These are phyloP conservation scores for Caenorhabditis virilis DNA, from an alignment of 2,888 invertebrate species.

Conservation along the genomic window DNA sequence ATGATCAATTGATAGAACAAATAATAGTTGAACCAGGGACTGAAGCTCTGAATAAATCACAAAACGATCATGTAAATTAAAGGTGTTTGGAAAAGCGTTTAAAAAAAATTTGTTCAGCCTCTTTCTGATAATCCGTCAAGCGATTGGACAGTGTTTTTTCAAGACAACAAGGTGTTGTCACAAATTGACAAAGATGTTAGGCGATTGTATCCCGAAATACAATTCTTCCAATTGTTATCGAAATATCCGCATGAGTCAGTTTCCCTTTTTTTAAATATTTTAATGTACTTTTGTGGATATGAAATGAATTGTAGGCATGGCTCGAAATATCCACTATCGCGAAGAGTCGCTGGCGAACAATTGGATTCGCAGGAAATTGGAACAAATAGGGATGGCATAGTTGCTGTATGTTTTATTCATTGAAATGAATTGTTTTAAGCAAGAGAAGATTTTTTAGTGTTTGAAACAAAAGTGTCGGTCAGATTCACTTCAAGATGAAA, in stretches of 20 bases:
- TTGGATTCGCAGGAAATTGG: constrained; percentile 34
- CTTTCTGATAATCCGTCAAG: constrained; percentile 92
- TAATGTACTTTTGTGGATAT: not conserved
- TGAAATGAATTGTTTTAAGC: too few species aligned
- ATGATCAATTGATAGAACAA: constrained; percentile 57
- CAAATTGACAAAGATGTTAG: constrained; percentile 85
- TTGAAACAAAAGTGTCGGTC: not conserved
- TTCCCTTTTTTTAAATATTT: too few species aligned
- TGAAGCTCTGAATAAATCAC: constrained; percentile 9
- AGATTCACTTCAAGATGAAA: not conserved
- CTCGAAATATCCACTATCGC: constrained; percentile 40
- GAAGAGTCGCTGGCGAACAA: constrained; percentile 38
- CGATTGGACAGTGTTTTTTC: constrained; percentile 90
- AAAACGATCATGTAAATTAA: constrained; percentile 56
- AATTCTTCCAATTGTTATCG: constrained; percentile 93
- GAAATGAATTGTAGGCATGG: constrained; percentile 35
- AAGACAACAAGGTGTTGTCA: constrained; percentile 90
- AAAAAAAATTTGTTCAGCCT: constrained; percentile 76
- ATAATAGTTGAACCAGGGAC: constrained; percentile 51
- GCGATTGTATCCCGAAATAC: constrained; percentile 89
- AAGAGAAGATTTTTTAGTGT: too few species aligned
- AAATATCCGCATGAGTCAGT: constrained; percentile 77
- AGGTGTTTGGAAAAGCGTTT: not conserved
- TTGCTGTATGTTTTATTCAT: constrained; percentile 19
- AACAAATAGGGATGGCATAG: constrained; percentile 29